A percentile compares a stretch with the other conserved stretches of the same genome.
Evolutionary conservation across 2,888 invertebrate genomes (phyloP).

Genomic region (Ariolimax columbianus): DNA sequence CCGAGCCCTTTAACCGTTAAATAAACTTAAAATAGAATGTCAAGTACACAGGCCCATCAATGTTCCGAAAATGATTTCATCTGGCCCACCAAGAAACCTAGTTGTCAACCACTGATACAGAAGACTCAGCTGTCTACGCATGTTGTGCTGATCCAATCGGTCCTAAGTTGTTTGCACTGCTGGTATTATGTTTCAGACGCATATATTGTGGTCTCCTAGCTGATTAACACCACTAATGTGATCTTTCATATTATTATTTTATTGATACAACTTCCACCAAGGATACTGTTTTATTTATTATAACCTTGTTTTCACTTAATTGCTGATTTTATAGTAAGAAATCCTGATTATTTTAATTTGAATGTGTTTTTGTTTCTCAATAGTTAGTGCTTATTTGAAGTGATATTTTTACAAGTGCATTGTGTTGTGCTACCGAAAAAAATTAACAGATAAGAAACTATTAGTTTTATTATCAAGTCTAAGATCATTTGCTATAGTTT

Average conservation of each 20-base stretch:
- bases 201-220: neutral
- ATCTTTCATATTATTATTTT: conserved; percentile 16
- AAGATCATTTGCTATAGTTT: too few relatives aligned
- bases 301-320: conserved; percentile 6
- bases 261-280: neutral
- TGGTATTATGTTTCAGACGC: neutral
- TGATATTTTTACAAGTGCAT: neutral
- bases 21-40: too few relatives aligned
- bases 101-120: too few relatives aligned
- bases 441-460: too few relatives aligned
- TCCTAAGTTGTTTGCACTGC: too few relatives aligned
- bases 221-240: neutral
- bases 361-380: too few relatives aligned
- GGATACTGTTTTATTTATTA: neutral
- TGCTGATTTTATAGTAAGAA: conserved; percentile 22
- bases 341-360: conserved; percentile 18
- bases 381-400: neutral
- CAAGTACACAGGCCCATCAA: too few relatives aligned
- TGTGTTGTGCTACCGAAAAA: conserved; percentile 17
- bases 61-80: too few relatives aligned
- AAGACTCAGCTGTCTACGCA: neutral
- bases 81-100: too few relatives aligned
- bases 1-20: too few relatives aligned
- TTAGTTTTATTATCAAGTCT: too few relatives aligned
- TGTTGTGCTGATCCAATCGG: neutral